phyloP scores from a whole-genome alignment of 2,888 invertebrate species.

The Xanthostigma xanthostigma region DNA sequence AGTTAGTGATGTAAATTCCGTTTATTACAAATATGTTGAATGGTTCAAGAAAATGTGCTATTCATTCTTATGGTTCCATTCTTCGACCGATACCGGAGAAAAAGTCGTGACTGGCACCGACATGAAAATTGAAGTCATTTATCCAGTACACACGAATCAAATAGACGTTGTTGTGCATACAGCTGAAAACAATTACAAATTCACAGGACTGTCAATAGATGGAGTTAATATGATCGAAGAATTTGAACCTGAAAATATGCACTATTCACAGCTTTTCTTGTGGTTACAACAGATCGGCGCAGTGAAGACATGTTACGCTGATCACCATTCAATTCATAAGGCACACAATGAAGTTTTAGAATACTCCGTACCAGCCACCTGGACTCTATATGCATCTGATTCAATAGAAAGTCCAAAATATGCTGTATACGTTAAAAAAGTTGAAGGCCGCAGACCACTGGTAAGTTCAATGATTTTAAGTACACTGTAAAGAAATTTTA shows the following conservation, averaged over 20 bases:
- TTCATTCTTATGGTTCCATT: conserved; percentile 8
- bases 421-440: conserved; percentile 22
- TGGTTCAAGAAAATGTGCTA: conserved; percentile 9
- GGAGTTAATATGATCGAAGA: conserved; percentile 10
- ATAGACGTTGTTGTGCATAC: conserved; percentile 19
- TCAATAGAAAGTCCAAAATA: conserved; percentile 15
- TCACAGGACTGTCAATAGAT: conserved; percentile 15
- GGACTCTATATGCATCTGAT: conserved; percentile 24
- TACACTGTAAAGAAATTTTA: no score
- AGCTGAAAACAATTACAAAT: conserved; percentile 17
- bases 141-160: conserved; percentile 15
- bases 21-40: conserved; percentile 10
- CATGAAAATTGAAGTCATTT: conserved; percentile 16
- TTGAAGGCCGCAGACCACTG: conserved; percentile 12
- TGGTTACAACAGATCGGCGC: conserved; percentile 15
- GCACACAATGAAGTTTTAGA: conserved; percentile 15
- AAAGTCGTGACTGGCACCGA: conserved; percentile 15
- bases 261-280: conserved; percentile 15
- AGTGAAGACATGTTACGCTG: conserved; percentile 20
- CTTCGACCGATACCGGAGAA: conserved; percentile 12
- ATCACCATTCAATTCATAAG: conserved; percentile 16
- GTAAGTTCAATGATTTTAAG: background rate
- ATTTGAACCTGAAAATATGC: conserved; percentile 16
- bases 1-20: conserved; percentile 19
- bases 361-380: conserved; percentile 17